These are phyloP conservation scores for Zaprionus lineosus DNA, from an alignment of 2,888 invertebrate species.

Conservation along the genomic window DNA sequence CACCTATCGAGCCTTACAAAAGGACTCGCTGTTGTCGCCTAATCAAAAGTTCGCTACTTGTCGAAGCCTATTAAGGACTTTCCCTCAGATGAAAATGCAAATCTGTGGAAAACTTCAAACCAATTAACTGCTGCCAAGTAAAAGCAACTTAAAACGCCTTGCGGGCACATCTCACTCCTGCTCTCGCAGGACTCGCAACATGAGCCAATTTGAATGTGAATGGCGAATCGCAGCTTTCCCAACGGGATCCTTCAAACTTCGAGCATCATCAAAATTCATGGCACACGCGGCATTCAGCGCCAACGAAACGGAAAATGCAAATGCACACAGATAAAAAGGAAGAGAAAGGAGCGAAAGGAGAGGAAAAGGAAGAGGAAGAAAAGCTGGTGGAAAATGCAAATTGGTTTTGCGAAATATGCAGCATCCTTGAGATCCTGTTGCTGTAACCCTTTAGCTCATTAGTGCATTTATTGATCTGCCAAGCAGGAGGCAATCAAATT, in stretches of 20 bases:
- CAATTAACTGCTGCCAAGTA: slow-evolving; percentile 70
- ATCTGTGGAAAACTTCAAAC: slow-evolving; percentile 68
- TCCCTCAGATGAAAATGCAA: slow-evolving; percentile 55
- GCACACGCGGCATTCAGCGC: slow-evolving; percentile 73
- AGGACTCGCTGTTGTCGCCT: slow-evolving; percentile 33
- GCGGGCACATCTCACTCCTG: slow-evolving; percentile 38
- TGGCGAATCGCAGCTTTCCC: slow-evolving; percentile 54
- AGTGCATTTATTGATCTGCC: slow-evolving; percentile 67
- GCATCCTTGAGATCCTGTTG: background rate
- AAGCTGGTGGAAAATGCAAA: slow-evolving; percentile 58
- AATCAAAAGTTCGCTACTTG: slow-evolving; percentile 36
- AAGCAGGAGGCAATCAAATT: slow-evolving; percentile 78
- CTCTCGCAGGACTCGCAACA: slow-evolving; percentile 27
- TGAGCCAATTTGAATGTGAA: slow-evolving; percentile 67
- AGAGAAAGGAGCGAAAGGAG: background rate
- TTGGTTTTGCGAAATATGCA: slow-evolving; percentile 42
- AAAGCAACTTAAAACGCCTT: slow-evolving; percentile 73
- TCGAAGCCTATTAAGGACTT: slow-evolving; percentile 19
- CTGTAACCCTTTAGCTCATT: slow-evolving; percentile 60
- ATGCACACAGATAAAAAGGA: background rate
- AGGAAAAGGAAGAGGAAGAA: slow-evolving; percentile 11
- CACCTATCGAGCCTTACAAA: slow-evolving; percentile 52
- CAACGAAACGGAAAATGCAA: slow-evolving; percentile 74
- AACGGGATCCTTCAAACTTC: slow-evolving; percentile 44
- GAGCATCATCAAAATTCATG: slow-evolving; percentile 43